Percentiles rank a stretch among this genome's conserved stretches.
phyloP scores from a whole-genome alignment of 1,140 invertebrate genomes.

The Plodia interpunctella region DNA sequence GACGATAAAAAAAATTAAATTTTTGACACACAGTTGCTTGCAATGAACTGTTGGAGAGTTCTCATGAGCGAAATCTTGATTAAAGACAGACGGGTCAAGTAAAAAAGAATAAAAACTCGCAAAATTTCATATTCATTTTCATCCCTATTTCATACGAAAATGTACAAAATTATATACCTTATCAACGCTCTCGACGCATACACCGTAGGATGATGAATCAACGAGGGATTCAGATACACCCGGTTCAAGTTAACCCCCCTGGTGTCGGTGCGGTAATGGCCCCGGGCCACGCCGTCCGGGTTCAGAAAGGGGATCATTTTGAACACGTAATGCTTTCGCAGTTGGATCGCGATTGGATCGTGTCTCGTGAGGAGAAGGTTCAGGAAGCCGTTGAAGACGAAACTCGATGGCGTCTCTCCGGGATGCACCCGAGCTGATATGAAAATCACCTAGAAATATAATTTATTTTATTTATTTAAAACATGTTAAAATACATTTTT shows the following conservation, averaged over 20 bases:
- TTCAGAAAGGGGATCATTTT: constrained; percentile 96
- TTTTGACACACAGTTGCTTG: too few relatives aligned
- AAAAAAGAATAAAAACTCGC: background rate
- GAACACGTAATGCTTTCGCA: constrained; percentile 91
- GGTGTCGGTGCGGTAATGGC: constrained; percentile 93
- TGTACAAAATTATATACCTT: constrained; percentile 35
- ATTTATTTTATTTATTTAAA: too few relatives aligned
- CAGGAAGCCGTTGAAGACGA: constrained; percentile 95
- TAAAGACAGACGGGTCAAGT: too few relatives aligned
- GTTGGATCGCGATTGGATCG: constrained; percentile 83
- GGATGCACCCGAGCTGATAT: constrained; percentile 94
- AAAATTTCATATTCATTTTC: too few relatives aligned
- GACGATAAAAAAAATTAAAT: too few relatives aligned
- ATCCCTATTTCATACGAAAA: too few relatives aligned
- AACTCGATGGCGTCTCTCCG: constrained; percentile 95
- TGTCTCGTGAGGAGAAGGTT: constrained; percentile 86
- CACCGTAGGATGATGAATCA: constrained; percentile 56
- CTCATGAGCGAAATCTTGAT: too few relatives aligned
- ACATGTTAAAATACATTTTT: too few relatives aligned
- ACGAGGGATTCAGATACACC: constrained; percentile 64
- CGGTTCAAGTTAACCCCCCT: constrained; percentile 89
- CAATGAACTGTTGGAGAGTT: too few relatives aligned
- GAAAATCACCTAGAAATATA: constrained; percentile 83
- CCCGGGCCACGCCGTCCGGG: constrained; percentile 93
- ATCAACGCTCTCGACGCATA: constrained; percentile 63